Evolutionary conservation across 2,113 vertebrate species (phyloP).

Genomic region (Myrmecophaga tridactyla): DNA sequence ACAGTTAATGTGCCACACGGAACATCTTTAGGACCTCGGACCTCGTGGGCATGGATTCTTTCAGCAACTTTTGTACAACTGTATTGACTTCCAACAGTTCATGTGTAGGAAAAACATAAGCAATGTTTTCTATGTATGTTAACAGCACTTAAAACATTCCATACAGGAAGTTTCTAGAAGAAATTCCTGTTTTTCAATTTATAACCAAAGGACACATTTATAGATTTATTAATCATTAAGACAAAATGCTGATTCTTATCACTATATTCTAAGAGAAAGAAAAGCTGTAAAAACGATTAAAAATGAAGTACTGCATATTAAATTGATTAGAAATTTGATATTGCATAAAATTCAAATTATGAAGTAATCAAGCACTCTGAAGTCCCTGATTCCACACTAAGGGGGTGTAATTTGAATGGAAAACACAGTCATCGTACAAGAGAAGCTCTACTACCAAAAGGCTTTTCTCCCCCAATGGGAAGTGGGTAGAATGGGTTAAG

Average conservation of each 20-base stretch:
- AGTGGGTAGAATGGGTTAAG: not conserved
- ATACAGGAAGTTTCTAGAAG: constrained; percentile 49
- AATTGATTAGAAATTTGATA: constrained; percentile 69
- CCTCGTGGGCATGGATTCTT: not conserved
- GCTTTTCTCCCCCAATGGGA: not conserved
- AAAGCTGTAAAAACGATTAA: constrained; percentile 73
- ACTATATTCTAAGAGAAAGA: constrained; percentile 72
- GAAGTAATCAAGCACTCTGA: constrained; percentile 75
- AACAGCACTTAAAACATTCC: constrained; percentile 4
- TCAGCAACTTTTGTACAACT: not conserved
- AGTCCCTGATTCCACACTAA: constrained; percentile 70
- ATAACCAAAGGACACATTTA: constrained; percentile 44
- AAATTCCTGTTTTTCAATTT: constrained; percentile 44
- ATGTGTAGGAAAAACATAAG: not conserved
- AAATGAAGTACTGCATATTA: constrained; percentile 56
- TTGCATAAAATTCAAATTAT: constrained; percentile 81
- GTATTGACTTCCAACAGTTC: not conserved
- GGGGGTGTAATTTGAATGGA: constrained; percentile 63
- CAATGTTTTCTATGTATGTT: not conserved
- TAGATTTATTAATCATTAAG: constrained; percentile 35
- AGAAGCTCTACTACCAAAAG: constrained; percentile 50
- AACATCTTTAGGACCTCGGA: not conserved
- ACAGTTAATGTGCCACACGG: not conserved
- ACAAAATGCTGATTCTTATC: constrained; percentile 58
- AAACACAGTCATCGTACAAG: constrained; percentile 55